Conservation (phyloP, 1,140 invertebrate genomes). For the Mizuhopecten yessoensis region DNA sequence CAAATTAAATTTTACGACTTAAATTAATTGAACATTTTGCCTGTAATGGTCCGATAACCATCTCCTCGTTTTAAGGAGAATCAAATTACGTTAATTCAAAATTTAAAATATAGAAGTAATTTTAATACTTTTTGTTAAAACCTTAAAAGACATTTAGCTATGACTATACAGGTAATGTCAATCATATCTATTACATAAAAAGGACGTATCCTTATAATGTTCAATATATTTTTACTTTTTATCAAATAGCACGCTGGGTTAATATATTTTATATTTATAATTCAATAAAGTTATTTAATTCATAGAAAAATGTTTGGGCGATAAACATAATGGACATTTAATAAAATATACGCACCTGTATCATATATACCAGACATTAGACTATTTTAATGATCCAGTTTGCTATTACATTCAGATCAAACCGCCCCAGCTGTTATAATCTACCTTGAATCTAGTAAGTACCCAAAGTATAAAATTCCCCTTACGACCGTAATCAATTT, state of each 20-base stretch:
- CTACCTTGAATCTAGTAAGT: neutral
- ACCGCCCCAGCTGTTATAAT: neutral
- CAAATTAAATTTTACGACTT: too few relatives aligned
- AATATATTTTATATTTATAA: neutral
- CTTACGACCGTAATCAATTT: conserved; percentile 8
- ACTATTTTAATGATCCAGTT: neutral
- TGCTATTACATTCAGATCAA: neutral
- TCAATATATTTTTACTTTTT: neutral
- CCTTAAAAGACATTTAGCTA: neutral
- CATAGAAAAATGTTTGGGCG: neutral
- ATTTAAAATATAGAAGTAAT: neutral
- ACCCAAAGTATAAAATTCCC: neutral
- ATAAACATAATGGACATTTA: neutral
- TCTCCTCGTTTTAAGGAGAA: neutral
- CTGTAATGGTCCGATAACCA: neutral
- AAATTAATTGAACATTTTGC: neutral
- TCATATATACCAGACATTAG: neutral
- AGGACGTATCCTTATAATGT: neutral
- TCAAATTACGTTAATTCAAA: neutral
- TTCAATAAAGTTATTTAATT: conserved; percentile 27
- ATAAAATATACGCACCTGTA: conserved; percentile 29
- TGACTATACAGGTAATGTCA: neutral
- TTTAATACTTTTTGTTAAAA: neutral
- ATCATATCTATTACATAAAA: neutral
- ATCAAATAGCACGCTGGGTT: neutral